A percentile compares a stretch with the other conserved stretches of the same genome.
These are phyloP conservation scores for Leptopilina clavipes DNA, from an alignment of 1,140 invertebrate species.

Conservation along the genomic window DNA sequence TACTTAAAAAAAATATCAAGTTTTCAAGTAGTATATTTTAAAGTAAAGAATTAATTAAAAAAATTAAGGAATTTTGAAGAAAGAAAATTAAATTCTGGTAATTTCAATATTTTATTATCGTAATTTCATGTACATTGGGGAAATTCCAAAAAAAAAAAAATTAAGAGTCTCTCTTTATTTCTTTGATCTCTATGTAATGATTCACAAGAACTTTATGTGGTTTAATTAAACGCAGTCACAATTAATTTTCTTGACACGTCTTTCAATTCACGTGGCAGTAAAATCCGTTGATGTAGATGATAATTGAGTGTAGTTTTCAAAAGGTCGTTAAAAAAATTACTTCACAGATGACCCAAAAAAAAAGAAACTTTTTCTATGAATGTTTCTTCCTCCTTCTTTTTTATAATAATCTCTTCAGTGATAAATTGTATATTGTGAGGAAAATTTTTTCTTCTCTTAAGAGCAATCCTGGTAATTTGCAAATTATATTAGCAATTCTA, in stretches of 20 bases:
- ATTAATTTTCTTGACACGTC: constrained; percentile 31
- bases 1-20: too few relatives aligned
- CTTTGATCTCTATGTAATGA: not conserved
- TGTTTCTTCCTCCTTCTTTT: not conserved
- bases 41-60: too few relatives aligned
- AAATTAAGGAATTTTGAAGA: too few relatives aligned
- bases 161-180: not conserved
- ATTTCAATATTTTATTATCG: too few relatives aligned
- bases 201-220: constrained; percentile 4
- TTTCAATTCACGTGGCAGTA: constrained; percentile 17
- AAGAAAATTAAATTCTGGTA: too few relatives aligned
- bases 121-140: too few relatives aligned
- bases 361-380: not conserved
- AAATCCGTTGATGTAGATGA: constrained; percentile 3
- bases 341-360: not conserved
- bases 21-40: too few relatives aligned
- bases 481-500: constrained; percentile 15
- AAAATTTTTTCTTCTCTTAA: not conserved
- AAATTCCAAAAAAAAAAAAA: not conserved
- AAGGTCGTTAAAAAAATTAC: not conserved
- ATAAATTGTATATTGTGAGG: too few relatives aligned
- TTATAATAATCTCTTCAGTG: too few relatives aligned
- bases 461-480: not conserved
- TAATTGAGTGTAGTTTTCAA: not conserved
- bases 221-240: not conserved